Evolutionary conservation across 1,140 invertebrate species (phyloP), one percentile per base, ranked within the genome.

Genomic region (Drosophila leontia): DNA sequence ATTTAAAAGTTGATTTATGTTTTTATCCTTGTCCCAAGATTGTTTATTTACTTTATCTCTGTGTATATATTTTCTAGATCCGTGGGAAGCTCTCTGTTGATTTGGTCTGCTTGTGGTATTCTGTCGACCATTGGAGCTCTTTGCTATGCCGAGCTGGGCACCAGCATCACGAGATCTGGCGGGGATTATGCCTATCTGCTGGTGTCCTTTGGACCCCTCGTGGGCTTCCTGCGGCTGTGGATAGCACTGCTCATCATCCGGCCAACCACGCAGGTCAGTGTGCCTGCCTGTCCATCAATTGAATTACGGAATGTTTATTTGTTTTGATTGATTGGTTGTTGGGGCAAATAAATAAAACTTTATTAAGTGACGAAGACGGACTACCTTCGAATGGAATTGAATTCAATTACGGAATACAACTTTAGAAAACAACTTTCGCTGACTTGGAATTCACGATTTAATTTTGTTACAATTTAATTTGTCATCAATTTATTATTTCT

Each of bases 131-230:
- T 97, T 53, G 96, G 96, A 9, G 96, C 96, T 1, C 93, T 97
- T 2, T 98, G 96, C 88, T 98, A 97, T 90, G 97, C 97, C 0
- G 97, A 98, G 93, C 94, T 98, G 56, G 97, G 96, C 15, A 97
- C 96, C 1, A 95, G 96, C 48, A 97, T 98, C 80, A 95, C 94
- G 57, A 94, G 97, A 82, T 97, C 97, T 5, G 97, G 97, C 19
- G 97, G 97, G 45, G 97, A 98, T 92, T 98, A 98, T 93, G 96
- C 97, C 3, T 98, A 98, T 92, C 96, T 98, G 44, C 95, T 97
- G 87, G 95, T 96, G 29, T 96, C 97, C 35, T 98, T 98, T 92
- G 98, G 98, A 2, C 96, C 97, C n/a, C 93, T 99, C 12, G 96
- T 97, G 1, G 98, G 96, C 4, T 99, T 99, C 91, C 93, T 98